These are phyloP conservation scores for Paelopatides confundens DNA, from an alignment of 53 echinoderm and acorn worm species.

Conservation along the genomic window DNA sequence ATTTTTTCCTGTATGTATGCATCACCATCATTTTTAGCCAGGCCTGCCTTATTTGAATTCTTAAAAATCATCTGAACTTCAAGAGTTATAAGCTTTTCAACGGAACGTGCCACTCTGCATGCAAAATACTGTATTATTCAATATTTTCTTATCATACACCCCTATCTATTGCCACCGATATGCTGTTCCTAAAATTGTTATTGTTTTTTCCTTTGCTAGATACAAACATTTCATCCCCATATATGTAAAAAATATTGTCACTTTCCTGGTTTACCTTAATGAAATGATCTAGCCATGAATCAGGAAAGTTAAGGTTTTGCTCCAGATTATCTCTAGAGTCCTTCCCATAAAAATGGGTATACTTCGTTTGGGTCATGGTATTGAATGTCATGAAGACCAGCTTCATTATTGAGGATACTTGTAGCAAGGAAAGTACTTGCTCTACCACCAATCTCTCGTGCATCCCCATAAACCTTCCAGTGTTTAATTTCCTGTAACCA, in stretches of 20 bases:
- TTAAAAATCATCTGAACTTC: conserved; percentile 51
- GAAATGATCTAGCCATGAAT: neutral
- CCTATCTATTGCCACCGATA: neutral
- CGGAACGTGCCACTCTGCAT: conserved; percentile 27
- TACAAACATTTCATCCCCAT: conserved; percentile 80
- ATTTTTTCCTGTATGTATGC: neutral
- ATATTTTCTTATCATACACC: neutral
- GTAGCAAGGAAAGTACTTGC: conserved; percentile 57
- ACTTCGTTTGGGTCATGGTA: conserved; percentile 64
- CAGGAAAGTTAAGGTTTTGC: conserved; percentile 38
- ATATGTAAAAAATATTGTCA: conserved; percentile 47
- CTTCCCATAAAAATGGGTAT: conserved; percentile 73
- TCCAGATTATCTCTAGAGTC: conserved; percentile 77
- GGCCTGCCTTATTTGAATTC: conserved; percentile 26
- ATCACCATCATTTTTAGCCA: neutral
- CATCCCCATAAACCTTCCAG: conserved; percentile 66
- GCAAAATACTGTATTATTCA: neutral
- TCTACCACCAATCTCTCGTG: conserved; percentile 7
- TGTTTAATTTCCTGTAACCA: neutral
- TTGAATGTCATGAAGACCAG: conserved; percentile 31
- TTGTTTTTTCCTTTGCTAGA: conserved; percentile 60
- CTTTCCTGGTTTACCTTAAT: neutral
- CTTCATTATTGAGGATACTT: conserved; percentile 61
- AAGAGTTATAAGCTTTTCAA: conserved; percentile 62
- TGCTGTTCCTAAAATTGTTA: neutral